Evolutionary conservation across 2,797 vertebrate species (phyloP).

Genomic region (Rallus crepitans): DNA sequence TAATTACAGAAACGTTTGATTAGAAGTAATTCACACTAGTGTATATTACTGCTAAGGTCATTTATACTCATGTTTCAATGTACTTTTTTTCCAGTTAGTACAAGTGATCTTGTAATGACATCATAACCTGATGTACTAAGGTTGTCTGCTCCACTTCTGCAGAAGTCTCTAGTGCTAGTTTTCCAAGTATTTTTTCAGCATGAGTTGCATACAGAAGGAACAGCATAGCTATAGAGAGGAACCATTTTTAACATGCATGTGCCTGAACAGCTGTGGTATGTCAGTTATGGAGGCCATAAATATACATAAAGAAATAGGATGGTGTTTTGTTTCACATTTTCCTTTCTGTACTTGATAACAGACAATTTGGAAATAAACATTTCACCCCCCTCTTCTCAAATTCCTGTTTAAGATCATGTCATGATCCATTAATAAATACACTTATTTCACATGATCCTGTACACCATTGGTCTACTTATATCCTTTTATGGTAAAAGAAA

Average conservation of each 20-base stretch:
- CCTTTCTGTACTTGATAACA: neutral
- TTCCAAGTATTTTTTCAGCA: constrained; percentile 36
- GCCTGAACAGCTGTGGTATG: neutral
- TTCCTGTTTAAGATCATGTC: neutral
- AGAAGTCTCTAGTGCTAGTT: neutral
- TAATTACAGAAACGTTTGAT: neutral
- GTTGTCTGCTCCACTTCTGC: neutral
- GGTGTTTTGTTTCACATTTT: neutral
- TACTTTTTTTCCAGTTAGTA: neutral
- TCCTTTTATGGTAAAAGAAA: neutral
- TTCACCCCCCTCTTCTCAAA: neutral
- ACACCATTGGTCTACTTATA: neutral
- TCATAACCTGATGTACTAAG: neutral
- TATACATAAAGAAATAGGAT: neutral
- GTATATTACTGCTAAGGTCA: neutral
- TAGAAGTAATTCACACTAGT: neutral
- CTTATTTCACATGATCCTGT: neutral
- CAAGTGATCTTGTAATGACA: neutral
- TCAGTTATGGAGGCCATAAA: neutral
- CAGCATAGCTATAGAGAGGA: neutral
- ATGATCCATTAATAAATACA: neutral
- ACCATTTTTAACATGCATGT: neutral
- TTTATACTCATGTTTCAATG: neutral
- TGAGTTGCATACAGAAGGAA: neutral
- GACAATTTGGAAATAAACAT: neutral